Conservation (phyloP, 2,113 vertebrate genomes). For the Dendropsophus ebraccatus region DNA sequence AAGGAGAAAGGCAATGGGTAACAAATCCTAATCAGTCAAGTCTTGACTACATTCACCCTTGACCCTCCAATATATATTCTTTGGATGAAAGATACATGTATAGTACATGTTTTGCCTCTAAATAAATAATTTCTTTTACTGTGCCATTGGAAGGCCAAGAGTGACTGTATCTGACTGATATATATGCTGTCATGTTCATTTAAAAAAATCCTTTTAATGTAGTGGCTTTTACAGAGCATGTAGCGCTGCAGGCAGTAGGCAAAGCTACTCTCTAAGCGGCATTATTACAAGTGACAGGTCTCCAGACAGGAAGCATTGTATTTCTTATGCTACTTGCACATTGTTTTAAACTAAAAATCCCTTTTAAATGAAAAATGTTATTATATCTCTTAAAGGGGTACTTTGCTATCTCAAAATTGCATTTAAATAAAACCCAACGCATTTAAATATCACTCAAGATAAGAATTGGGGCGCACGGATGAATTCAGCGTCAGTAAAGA, state of each 20-base stretch:
- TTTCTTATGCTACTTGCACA: constrained; percentile 5
- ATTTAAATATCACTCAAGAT: neutral
- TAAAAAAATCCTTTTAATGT: constrained; percentile 30
- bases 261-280: constrained; percentile 12
- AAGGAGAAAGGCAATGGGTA: neutral
- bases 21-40: neutral
- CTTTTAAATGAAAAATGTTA: neutral
- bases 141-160: constrained; percentile 30
- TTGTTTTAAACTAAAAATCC: neutral
- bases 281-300: constrained; percentile 48
- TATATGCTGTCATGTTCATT: constrained; percentile 34
- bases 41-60: neutral
- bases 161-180: constrained; percentile 33
- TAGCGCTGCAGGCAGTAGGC: constrained; percentile 23
- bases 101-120: neutral
- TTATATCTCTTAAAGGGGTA: neutral
- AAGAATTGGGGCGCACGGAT: neutral
- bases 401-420: no score
- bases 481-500: neutral
- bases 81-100: neutral
- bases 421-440: no score
- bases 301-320: constrained; percentile 1
- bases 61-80: neutral
- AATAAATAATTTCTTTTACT: constrained; percentile 11
- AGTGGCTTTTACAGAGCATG: constrained; percentile 26